Evolutionary conservation across 2,113 vertebrate genomes (phyloP), one percentile per base, ranked within the genome.

Genomic region (Pelmatolapia mariae): DNA sequence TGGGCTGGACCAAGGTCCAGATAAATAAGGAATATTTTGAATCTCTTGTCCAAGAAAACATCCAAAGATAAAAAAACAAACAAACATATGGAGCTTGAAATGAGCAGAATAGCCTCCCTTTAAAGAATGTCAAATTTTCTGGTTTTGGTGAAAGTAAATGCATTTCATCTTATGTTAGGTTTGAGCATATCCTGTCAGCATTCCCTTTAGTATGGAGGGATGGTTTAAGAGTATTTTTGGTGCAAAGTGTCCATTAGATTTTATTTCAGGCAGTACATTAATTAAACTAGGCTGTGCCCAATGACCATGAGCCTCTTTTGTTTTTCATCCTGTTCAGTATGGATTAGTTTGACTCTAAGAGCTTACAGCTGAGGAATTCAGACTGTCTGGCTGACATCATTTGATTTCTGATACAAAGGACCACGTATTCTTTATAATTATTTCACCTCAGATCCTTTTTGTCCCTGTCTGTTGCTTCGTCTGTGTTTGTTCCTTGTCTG

Each of bases 321-420:
- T 82, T 86, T 87, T 59, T 53, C 53, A 61, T 16, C 26, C 22
- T 40, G 26, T 79, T 80, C 15, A 81, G 5, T 18, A 4, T 80
- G 66, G 56, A 79, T 92, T 81, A 87, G 76, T 85, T 83, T 47
- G 54, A 47, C 11, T 85, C 13, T 80, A 57, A 81, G 16, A 13
- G 45, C 26, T 78, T 78, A 52, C 47, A 78, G 73, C 26, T 52
- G 16, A 50, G 5, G 8, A 81, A 86, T 86, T 56, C 53, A 50
- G 22, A 80, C 22, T 45, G 45, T 33, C 15, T 19, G 45, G 45
- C 45, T 78, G 73, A 33, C 26, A 31, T 50, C 10, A 78, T 78
- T 78, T 78, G 26, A n/a, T 45, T 71, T 63, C 16, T 63, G 2
- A 24, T 52, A 63, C 71, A 68, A 45, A 68, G 16, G 10, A 13